Evolutionary conservation across 2,113 vertebrate species (phyloP), one percentile per base, ranked within the genome.

Genomic region (Salvelinus alpinus): DNA sequence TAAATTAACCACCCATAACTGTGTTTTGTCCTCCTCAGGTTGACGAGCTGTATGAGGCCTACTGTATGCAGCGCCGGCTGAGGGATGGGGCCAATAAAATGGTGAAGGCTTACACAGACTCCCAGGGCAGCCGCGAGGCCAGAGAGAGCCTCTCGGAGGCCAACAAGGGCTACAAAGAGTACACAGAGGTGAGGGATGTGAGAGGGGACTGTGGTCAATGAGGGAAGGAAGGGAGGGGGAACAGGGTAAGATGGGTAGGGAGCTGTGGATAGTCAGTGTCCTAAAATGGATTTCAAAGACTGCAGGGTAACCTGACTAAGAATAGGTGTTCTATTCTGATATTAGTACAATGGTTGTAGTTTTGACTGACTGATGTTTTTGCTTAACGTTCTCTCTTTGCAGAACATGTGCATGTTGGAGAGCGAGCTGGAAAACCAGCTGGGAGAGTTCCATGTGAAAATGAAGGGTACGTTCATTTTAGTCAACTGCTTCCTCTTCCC

Each of bases 351-450:
- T 9, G 34, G 57, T 3, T 4, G 18, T 38, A 14, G 25, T 27
- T 24, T 47, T 71, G n/a, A 24, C 34, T 73, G 44, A 27, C n/a
- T 11, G 31, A 60, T 59, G 20, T 76, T 64, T 25, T 47, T 29
- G 47, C 67, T 5, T 29, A 38, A 13, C 62, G 7, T 9, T 77
- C 22, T 2, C 24, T 60, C 65, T 59, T 51, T 11, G 27, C 66
- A 99, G 97, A 99, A 95, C 80, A 97, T 99, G 97, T 98, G 97
- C 88, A 84, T 97, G 75, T 71, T 99, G 90, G 97, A 99, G 88
- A 97, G 82, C 0, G 97, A 99, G 75, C 80, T 99, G 76, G 97
- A 99, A 89, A 97, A 92, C 84, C 97, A 97, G 79, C 92, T 99
- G 74, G 97, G 97, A n/a, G 96, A 98, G 83, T 99, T 99, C 88